Base-by-base conservation (phyloP, 2,113 vertebrate genomes). In the Astur gentilis region DNA sequence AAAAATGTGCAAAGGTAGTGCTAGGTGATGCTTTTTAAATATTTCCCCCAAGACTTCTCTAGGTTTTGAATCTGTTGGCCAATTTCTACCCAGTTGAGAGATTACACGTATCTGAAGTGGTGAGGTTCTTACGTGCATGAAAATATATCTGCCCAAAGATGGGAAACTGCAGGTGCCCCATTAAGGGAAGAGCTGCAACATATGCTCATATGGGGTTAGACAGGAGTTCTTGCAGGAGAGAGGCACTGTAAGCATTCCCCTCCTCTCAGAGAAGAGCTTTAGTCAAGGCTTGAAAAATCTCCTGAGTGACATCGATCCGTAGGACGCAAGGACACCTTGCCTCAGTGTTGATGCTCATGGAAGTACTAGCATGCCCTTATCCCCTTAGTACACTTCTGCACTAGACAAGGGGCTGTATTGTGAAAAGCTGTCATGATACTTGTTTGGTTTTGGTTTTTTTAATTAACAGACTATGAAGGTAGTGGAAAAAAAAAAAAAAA, bases 301-400 rank as follows among this genome's bases (percentile, higher is more conserved):
- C 13, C 12, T 0, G 0, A 55, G 26, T 42, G 58, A 26, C 66
- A 29, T 47, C 0, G 0, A 55, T 83, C 44, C 32, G 47, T 76
- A 69, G 71, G 44, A 65, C 9, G 8, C 38, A 72, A 55, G 65
- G 40, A 50, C 25, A 26, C 32, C 10, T 83, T 67, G 13, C 60
- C 49, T 69, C 18, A 6, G 9, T 42, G 31, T 52, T 57, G 45
- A 21, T 38, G 12, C 49, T 57, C 5, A 13, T 71, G 42, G 60
- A 52, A 79, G 16, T 75, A 60, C 26, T 23, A 27, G 23, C 4
- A 3, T 78, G 47, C 36, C 47, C 61, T 62, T 60, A n/a, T n/a
- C 23, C 44, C 49, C 18, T 61, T 67, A 16, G 25, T 54, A 54
- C 22, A 22, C 44, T 79, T 73, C 23, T 18, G 31, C n/a, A 11